Base-by-base conservation (phyloP, 1,140 invertebrate species). In the Eurosta solidaginis region DNA sequence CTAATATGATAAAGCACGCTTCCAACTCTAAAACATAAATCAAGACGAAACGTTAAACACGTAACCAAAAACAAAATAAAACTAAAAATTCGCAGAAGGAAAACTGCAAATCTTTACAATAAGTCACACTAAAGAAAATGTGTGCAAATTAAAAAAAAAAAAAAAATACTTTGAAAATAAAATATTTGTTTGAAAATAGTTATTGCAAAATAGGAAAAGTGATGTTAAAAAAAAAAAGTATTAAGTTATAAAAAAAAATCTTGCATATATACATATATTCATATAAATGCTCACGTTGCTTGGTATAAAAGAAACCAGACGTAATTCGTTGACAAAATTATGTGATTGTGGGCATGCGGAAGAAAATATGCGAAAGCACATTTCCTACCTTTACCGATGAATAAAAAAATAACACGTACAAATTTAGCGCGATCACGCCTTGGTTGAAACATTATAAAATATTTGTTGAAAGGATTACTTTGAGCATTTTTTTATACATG, bases 1-100 rank as follows among this genome's bases (percentile, higher is more conserved):
- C 33, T 68, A 68, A 68, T 68, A 68, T 68, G 59, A 68, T 68
- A 42, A 68, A 68, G 59, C 59, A 68, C 59, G 59, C 40, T 68
- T 68, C 40, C 59, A 68, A n/a, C 59, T 63, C 14, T n/a, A 33
- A 68, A 68, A 20, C 59, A 68, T 68, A 68, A 68, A 68, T 68
- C 59, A 68, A 68, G 59, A 29, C 33, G 54, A 63, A 63, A 29
- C 27, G 54, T 29, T 63, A 63, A 63, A 63, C 54, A 14, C 59
- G 27, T 40, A 40, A 20, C 33, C 59, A 68, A 68, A 17, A 68
- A 68, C 33, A 68, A 33, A n/a, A 59, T 40, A 68, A 40, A 10
- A 22, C 36, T 20, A n/a, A 42, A 6, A 9, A 36, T 40, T 68
- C 59, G 22, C 29, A 22, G 7, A 47, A 47, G n/a, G 45, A 47